Percentiles rank a stretch among this genome's conserved stretches.
Evolutionary conservation across 2,113 vertebrate species (phyloP).

Genomic region (Fulica atra): DNA sequence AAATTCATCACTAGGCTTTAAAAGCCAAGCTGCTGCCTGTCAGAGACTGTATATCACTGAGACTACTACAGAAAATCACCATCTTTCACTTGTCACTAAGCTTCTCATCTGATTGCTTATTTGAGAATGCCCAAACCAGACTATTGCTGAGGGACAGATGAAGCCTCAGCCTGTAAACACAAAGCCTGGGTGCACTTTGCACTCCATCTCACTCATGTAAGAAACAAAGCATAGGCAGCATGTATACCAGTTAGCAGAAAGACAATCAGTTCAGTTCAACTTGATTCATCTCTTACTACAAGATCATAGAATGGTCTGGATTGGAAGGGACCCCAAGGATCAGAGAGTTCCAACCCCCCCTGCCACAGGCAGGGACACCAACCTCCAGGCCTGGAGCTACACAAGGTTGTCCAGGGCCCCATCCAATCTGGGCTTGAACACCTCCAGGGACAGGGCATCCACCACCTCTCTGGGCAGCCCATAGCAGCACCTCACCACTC

Average conservation of each 20-base stretch:
- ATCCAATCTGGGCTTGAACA: too few species aligned
- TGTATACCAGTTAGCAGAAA: not conserved
- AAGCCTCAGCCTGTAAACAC: not conserved
- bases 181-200: not conserved
- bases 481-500: too few species aligned
- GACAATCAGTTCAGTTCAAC: not conserved
- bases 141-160: not conserved
- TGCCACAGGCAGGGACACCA: too few species aligned
- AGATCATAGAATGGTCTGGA: too few species aligned
- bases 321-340: too few species aligned
- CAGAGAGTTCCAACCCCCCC: too few species aligned
- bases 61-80: not conserved
- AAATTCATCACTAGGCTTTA: not conserved
- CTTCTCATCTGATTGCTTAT: not conserved
- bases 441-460: too few species aligned
- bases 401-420: too few species aligned
- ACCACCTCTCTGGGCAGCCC: too few species aligned
- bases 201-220: not conserved
- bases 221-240: not conserved
- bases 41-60: not conserved
- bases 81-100: not conserved
- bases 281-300: not conserved
- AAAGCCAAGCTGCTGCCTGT: not conserved
- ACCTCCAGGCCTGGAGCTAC: too few species aligned
- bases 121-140: not conserved